Evolutionary conservation across 2,888 invertebrate genomes (phyloP).

Genomic region (Thelaira solivaga): DNA sequence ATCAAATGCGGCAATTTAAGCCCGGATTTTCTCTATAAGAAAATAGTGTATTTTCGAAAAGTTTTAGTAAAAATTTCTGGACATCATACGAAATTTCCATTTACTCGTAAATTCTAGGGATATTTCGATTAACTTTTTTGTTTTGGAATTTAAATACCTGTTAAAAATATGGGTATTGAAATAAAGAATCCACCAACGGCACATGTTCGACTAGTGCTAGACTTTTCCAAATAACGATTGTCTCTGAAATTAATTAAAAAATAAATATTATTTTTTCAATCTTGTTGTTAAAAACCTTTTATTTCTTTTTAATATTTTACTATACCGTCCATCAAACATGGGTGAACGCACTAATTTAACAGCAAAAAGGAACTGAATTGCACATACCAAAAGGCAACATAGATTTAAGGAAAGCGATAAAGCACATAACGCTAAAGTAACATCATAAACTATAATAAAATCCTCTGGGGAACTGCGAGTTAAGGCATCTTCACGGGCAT

Average conservation of each 20-base stretch:
- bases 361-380: constrained; percentile 95
- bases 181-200: constrained; percentile 96
- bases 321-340: constrained; percentile 84
- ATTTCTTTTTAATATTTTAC: constrained; percentile 40
- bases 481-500: constrained; percentile 77
- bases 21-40: too few species aligned
- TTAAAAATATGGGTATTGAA: constrained; percentile 94
- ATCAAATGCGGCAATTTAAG: too few species aligned
- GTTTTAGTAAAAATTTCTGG: too few species aligned
- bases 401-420: constrained; percentile 92
- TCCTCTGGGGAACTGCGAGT: constrained; percentile 83
- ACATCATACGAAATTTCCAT: too few species aligned
- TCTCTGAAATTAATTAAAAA: constrained; percentile 81
- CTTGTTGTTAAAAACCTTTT: not conserved
- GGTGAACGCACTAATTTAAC: constrained; percentile 93
- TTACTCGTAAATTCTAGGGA: too few species aligned
- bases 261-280: not conserved
- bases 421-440: constrained; percentile 92
- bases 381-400: constrained; percentile 94
- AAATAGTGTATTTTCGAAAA: too few species aligned
- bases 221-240: constrained; percentile 94
- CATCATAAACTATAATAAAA: constrained; percentile 93
- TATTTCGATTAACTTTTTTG: too few species aligned
- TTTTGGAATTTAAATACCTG: too few species aligned
- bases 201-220: constrained; percentile 91